Percentiles rank a stretch among this genome's conserved stretches.
Conservation (phyloP, 2,888 invertebrate species). For the Synergus umbraculus region DNA sequence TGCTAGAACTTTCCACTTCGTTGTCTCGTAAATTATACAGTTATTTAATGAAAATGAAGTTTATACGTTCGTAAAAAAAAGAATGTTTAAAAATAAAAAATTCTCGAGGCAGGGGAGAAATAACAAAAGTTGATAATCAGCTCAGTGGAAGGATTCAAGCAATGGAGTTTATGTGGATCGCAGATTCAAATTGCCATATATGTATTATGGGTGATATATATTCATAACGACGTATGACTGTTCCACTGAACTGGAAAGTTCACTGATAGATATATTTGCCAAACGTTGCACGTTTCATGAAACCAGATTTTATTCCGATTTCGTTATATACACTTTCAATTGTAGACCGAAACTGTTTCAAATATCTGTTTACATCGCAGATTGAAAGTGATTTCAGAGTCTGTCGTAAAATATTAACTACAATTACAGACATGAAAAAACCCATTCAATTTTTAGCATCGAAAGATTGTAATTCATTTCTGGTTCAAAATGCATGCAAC, state of each 20-base stretch:
- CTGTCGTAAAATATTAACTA: constrained; percentile 13
- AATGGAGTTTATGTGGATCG: not conserved
- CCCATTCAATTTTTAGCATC: not conserved
- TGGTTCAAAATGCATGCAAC: not conserved
- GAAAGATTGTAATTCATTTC: not conserved
- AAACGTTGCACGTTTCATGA: constrained; percentile 25
- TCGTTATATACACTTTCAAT: constrained; percentile 31
- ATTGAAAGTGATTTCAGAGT: constrained; percentile 7
- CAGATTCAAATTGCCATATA: not conserved
- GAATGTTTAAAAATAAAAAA: not conserved
- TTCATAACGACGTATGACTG: constrained; percentile 4
- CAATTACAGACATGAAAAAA: constrained; percentile 10
- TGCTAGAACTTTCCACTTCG: constrained; percentile 1
- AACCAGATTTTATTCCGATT: constrained; percentile 36
- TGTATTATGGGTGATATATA: not conserved
- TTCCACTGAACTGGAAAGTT: constrained; percentile 21
- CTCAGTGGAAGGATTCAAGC: not conserved
- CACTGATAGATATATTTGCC: constrained; percentile 31
- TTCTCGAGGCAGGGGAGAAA: not conserved
- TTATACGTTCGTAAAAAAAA: not conserved
- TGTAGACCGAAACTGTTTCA: constrained; percentile 20
- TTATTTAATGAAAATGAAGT: constrained; percentile 21
- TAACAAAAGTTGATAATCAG: constrained; percentile 19
- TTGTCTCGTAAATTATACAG: constrained; percentile 9
- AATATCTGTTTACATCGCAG: constrained; percentile 38